phyloP scores from a whole-genome alignment of 2,113 vertebrate species.

The Otis tarda region DNA sequence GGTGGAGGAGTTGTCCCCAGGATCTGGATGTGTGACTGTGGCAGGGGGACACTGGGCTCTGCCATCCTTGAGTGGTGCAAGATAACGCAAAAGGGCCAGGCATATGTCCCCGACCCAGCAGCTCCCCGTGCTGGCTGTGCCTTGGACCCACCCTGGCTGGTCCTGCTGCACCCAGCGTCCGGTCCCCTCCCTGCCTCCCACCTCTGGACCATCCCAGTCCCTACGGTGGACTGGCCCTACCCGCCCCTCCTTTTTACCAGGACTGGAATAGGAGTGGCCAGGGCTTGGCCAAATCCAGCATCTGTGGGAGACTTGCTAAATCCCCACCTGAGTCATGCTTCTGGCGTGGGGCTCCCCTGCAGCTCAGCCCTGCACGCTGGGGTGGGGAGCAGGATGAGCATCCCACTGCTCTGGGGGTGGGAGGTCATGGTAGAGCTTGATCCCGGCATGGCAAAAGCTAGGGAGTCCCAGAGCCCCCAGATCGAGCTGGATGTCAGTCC shows the following conservation, averaged over 20 bases:
- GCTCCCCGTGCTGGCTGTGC: not conserved
- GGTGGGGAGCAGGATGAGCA: not conserved
- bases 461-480: not conserved
- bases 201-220: not conserved
- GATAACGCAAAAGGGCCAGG: rapidly evolving
- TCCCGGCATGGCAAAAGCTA: not conserved
- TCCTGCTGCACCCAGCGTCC: not conserved
- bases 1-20: not conserved
- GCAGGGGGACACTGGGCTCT: not conserved
- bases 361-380: not conserved
- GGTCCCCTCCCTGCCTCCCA: not conserved
- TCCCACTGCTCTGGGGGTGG: not conserved
- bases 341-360: not conserved
- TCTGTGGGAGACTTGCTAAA: constrained; percentile 15
- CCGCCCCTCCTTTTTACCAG: rapidly evolving
- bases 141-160: not conserved
- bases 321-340: constrained; percentile 50
- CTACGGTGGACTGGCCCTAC: not conserved
- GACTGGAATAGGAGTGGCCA: not conserved
- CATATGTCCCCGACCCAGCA: not conserved
- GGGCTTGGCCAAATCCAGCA: not conserved
- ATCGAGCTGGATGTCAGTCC: not conserved
- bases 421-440: not conserved
- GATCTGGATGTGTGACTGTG: not conserved
- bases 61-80: not conserved